phyloP scores from a whole-genome alignment of 2,888 invertebrate species.

The Nipponacmea schrenckii region DNA sequence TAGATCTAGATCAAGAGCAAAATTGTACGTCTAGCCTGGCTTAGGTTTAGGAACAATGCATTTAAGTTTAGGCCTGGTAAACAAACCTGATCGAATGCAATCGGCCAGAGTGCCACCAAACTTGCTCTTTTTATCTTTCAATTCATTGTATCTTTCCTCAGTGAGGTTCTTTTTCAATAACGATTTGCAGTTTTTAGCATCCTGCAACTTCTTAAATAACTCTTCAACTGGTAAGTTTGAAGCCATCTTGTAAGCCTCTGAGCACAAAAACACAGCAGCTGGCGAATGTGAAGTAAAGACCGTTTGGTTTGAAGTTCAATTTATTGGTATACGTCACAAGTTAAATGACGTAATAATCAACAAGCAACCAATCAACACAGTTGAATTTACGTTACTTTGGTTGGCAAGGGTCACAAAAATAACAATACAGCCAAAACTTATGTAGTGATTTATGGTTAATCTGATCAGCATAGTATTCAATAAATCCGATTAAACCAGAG shows the following conservation, averaged over 20 bases:
- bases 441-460: too few relatives aligned
- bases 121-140: constrained; percentile 42
- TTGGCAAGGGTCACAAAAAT: too few relatives aligned
- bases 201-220: constrained; percentile 41
- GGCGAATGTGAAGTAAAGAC: too few relatives aligned
- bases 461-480: too few relatives aligned
- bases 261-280: too few relatives aligned
- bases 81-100: constrained; percentile 77
- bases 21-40: too few relatives aligned
- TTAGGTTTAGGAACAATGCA: too few relatives aligned
- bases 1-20: too few relatives aligned
- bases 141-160: constrained; percentile 40
- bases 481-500: too few relatives aligned
- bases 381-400: background rate
- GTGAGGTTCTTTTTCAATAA: constrained; percentile 79
- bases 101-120: constrained; percentile 50
- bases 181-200: constrained; percentile 39
- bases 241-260: background rate
- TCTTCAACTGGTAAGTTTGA: constrained; percentile 13
- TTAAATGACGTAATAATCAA: background rate
- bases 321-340: background rate
- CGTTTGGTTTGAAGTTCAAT: too few relatives aligned
- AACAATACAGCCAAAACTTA: too few relatives aligned
- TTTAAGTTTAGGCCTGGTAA: too few relatives aligned
- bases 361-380: background rate